These are phyloP conservation scores for Chrysolina oricalcia DNA, from an alignment of 2,888 invertebrate species.

Conservation along the genomic window DNA sequence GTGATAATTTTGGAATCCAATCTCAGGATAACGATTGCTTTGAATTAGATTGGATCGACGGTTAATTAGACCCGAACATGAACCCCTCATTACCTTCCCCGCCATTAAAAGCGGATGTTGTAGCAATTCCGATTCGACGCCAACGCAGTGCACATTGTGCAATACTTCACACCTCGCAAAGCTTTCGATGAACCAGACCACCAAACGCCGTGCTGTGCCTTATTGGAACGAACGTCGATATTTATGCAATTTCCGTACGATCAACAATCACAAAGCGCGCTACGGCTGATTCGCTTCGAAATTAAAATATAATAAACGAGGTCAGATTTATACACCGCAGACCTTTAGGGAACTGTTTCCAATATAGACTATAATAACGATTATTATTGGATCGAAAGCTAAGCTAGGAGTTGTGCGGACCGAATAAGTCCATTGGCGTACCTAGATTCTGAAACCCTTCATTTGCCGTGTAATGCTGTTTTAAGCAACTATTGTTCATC, in stretches of 20 bases:
- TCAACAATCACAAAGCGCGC: conserved; percentile 25
- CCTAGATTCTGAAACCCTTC: too few relatives aligned
- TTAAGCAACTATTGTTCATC: too few relatives aligned
- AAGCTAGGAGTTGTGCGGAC: neutral
- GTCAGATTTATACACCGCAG: conserved; percentile 19
- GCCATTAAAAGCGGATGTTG: neutral
- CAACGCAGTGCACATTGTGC: conserved; percentile 1
- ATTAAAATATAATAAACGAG: conserved; percentile 40
- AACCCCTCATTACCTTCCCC: neutral
- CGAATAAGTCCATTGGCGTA: too few relatives aligned
- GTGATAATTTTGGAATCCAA: neutral
- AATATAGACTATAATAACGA: neutral
- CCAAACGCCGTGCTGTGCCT: conserved; percentile 15
- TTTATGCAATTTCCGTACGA: conserved; percentile 43
- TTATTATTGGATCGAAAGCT: neutral
- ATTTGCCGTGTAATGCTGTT: too few relatives aligned
- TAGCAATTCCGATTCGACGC: neutral
- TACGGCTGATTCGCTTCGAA: conserved; percentile 18
- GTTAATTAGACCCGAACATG: neutral
- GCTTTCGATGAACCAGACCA: conserved; percentile 10
- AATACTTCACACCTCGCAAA: conserved; percentile 6
- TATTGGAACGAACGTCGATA: conserved; percentile 41
- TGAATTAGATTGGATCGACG: neutral
- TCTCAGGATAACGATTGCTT: neutral
- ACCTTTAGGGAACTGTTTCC: conserved; percentile 17